These are phyloP conservation scores for Anarrhichthys ocellatus DNA, from an alignment of 2,113 vertebrate genomes.

Conservation along the genomic window DNA sequence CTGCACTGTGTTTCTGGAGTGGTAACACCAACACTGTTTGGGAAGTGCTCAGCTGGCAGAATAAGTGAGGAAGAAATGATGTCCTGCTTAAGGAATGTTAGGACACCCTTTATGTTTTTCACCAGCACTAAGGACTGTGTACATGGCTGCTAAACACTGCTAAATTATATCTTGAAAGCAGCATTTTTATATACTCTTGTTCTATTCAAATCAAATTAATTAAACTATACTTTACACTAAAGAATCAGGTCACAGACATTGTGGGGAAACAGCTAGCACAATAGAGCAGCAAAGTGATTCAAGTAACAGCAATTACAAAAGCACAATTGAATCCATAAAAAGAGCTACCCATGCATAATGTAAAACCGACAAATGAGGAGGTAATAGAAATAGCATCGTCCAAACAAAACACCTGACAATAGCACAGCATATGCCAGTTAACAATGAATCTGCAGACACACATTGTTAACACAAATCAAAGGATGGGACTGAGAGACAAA, in stretches of 20 bases:
- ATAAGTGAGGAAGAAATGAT: slow-evolving; percentile 42
- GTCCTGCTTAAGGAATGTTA: slow-evolving; percentile 44
- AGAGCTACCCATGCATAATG: slow-evolving; percentile 35
- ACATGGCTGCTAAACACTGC: slow-evolving; percentile 31
- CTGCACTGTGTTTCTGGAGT: slow-evolving; percentile 45
- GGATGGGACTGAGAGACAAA: slow-evolving; percentile 30
- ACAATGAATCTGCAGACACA: slow-evolving; percentile 7
- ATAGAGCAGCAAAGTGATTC: slow-evolving; percentile 53
- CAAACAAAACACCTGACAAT: slow-evolving; percentile 56
- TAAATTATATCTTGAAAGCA: slow-evolving; percentile 53
- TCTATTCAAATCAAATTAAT: slow-evolving; percentile 61
- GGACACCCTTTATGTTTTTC: slow-evolving; percentile 43
- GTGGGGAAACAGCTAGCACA: slow-evolving; percentile 51
- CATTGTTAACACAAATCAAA: slow-evolving; percentile 41
- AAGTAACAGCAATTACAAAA: slow-evolving; percentile 60
- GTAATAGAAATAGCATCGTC: slow-evolving; percentile 44
- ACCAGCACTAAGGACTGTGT: slow-evolving; percentile 2
- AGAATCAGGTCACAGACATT: slow-evolving; percentile 45
- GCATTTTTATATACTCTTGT: slow-evolving; percentile 5
- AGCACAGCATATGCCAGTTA: slow-evolving; percentile 15
- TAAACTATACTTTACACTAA: slow-evolving; percentile 52
- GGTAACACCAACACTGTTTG: slow-evolving; percentile 41
- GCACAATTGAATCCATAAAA: slow-evolving; percentile 51
- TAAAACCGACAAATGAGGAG: slow-evolving; percentile 44
- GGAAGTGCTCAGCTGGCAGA: slow-evolving; percentile 52